Percentiles rank a stretch among this genome's conserved stretches.
phyloP scores from a whole-genome alignment of 2,113 vertebrate genomes.

The Loxodonta africana region DNA sequence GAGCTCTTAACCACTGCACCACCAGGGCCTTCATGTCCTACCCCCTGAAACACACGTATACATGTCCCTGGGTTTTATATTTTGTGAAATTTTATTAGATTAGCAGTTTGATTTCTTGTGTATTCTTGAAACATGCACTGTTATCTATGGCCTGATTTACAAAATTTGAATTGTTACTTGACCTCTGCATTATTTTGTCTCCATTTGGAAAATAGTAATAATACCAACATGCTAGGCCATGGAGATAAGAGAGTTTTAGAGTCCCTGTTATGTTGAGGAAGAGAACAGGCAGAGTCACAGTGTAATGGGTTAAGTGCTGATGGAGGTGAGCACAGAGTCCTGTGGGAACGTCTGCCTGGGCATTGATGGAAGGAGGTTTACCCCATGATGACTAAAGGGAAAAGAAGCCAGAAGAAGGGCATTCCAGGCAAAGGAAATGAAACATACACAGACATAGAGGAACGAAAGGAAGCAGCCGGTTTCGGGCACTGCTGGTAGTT shows the following conservation, averaged over 20 bases:
- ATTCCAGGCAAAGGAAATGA: background rate
- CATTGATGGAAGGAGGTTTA: background rate
- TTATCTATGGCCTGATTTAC: background rate
- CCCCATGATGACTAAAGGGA: background rate
- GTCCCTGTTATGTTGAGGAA: background rate
- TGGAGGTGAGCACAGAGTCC: background rate
- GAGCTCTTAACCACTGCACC: too few relatives aligned
- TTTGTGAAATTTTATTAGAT: constrained; percentile 23
- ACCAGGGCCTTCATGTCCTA: too few relatives aligned
- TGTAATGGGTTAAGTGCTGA: background rate
- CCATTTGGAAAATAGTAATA: constrained; percentile 26
- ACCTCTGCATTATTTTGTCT: constrained; percentile 42
- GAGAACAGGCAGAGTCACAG: background rate
- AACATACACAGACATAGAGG: background rate
- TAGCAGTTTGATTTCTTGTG: constrained; percentile 22
- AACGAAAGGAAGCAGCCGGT: background rate
- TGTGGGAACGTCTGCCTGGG: background rate
- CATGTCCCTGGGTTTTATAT: background rate
- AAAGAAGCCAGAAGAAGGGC: background rate
- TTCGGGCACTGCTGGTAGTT: background rate
- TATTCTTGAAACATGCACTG: background rate
- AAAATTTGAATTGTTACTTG: background rate
- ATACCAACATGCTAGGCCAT: background rate
- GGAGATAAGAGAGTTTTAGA: background rate
- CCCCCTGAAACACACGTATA: background rate